Conservation (phyloP, 2,113 vertebrate species). For the Plestiodon gilberti region DNA sequence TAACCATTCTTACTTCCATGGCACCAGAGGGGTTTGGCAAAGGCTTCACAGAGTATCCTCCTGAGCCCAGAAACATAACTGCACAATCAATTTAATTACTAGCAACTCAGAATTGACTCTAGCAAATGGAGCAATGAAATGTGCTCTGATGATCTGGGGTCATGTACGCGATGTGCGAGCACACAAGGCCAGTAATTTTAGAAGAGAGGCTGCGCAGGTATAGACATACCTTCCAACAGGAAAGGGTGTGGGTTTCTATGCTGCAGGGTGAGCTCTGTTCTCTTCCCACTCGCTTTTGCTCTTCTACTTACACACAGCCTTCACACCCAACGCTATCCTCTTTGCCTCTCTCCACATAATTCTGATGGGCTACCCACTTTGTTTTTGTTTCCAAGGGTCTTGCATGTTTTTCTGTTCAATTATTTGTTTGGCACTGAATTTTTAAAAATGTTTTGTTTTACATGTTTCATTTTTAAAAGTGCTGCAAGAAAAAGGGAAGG, state of each 20-base stretch:
- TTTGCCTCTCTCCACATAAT: background rate
- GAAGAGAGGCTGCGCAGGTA: background rate
- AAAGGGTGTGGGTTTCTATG: background rate
- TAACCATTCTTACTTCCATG: background rate
- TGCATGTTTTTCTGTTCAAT: background rate
- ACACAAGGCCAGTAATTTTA: background rate
- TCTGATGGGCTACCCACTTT: background rate
- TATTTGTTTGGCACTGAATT: background rate
- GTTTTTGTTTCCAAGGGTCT: background rate
- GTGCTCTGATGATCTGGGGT: background rate
- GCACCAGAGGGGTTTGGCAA: background rate
- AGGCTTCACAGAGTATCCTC: background rate
- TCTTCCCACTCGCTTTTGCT: too few species aligned
- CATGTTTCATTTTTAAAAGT: background rate
- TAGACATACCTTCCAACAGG: background rate
- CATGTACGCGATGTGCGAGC: background rate
- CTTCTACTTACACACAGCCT: too few species aligned
- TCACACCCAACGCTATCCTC: too few species aligned
- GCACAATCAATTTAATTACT: background rate
- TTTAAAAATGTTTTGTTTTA: background rate
- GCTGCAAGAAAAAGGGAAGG: background rate
- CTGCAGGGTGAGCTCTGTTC: background rate
- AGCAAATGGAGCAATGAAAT: background rate
- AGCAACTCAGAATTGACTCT: background rate
- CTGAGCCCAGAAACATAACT: background rate